These are phyloP conservation scores for Artibeus lituratus DNA, from an alignment of 2,797 vertebrate genomes.

Conservation along the genomic window DNA sequence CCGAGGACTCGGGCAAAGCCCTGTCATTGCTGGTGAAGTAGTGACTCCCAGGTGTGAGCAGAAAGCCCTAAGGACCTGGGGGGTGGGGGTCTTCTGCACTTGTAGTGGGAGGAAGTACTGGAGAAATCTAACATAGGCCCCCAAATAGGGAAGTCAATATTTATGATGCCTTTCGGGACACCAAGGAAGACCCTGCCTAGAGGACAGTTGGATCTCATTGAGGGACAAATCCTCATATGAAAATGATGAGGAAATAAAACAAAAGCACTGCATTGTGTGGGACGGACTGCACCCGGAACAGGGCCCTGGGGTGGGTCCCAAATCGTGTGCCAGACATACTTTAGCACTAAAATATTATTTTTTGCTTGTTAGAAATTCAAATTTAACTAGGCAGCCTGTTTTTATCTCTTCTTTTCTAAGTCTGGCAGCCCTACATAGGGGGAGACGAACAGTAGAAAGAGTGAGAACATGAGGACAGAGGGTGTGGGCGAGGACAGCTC, in stretches of 20 bases:
- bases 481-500: background rate
- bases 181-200: background rate
- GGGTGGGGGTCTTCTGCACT: background rate
- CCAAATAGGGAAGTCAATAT: background rate
- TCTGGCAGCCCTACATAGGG: background rate
- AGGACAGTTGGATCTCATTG: background rate
- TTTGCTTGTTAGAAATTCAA: background rate
- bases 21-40: background rate
- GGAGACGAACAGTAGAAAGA: background rate
- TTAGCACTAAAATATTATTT: background rate
- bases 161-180: background rate
- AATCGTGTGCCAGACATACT: background rate
- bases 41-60: background rate
- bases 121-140: background rate
- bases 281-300: background rate
- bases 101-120: background rate
- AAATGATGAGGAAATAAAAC: background rate
- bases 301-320: background rate
- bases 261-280: background rate
- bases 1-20: background rate
- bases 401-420: background rate
- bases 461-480: background rate
- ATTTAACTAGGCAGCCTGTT: background rate
- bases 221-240: background rate
- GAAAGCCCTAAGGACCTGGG: background rate